Conservation (phyloP, 2,888 invertebrate species). For the Oscheius onirici region DNA sequence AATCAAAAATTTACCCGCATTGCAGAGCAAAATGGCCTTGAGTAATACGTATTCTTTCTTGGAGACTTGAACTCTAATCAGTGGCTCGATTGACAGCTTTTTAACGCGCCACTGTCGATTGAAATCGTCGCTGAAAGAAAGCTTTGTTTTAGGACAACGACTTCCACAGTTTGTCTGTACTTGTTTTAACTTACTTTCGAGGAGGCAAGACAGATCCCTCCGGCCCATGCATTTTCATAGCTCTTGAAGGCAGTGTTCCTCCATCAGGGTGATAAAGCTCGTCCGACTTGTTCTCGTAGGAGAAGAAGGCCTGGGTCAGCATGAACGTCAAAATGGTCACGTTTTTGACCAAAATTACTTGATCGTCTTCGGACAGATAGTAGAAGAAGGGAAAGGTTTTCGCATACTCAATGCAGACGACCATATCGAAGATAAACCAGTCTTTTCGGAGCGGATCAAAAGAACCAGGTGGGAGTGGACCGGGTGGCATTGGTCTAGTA, state of each 20-base stretch:
- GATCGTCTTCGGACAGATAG: slow-evolving; percentile 37
- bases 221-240: not conserved
- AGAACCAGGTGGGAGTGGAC: too few relatives aligned
- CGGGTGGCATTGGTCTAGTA: too few relatives aligned
- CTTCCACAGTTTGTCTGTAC: too few relatives aligned
- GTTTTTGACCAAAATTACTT: not conserved
- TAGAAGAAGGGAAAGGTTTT: slow-evolving; percentile 55
- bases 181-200: too few relatives aligned
- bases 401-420: slow-evolving; percentile 50
- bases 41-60: slow-evolving; percentile 52
- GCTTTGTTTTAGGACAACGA: too few relatives aligned
- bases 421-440: slow-evolving; percentile 50
- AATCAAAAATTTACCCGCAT: slow-evolving; percentile 37
- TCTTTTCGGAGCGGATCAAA: slow-evolving; percentile 20
- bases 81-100: slow-evolving; percentile 8
- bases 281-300: slow-evolving; percentile 44
- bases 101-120: not conserved
- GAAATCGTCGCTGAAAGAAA: too few relatives aligned
- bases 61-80: slow-evolving; percentile 22
- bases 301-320: slow-evolving; percentile 42
- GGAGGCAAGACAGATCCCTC: not conserved
- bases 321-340: slow-evolving; percentile 34
- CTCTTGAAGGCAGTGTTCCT: not conserved
- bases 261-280: slow-evolving; percentile 51
- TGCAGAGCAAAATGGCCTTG: slow-evolving; percentile 52